Conservation (phyloP, 1,140 invertebrate genomes). For the Pissodes strobi region DNA sequence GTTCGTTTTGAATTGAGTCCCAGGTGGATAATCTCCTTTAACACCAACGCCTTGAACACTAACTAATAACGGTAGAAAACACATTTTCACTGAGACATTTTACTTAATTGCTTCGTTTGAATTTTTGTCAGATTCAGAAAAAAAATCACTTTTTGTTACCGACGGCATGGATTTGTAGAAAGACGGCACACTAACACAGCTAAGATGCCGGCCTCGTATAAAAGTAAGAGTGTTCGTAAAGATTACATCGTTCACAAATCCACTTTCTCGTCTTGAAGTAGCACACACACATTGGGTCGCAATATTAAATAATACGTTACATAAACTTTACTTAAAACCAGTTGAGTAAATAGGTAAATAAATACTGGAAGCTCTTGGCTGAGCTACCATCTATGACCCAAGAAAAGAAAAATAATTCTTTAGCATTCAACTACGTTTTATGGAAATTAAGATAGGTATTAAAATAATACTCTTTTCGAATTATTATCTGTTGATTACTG, state of each 20-base stretch:
- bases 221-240: constrained; percentile 39
- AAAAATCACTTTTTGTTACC: background rate
- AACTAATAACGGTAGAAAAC: constrained; percentile 10
- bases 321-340: constrained; percentile 17
- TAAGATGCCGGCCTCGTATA: background rate
- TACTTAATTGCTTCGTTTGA: background rate
- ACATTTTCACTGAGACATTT: constrained; percentile 4
- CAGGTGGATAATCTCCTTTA: constrained; percentile 40
- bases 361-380: background rate
- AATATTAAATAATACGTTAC: constrained; percentile 35
- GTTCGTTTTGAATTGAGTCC: constrained; percentile 21
- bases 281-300: constrained; percentile 25
- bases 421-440: background rate
- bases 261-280: constrained; percentile 36
- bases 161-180: constrained; percentile 6
- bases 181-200: constrained; percentile 2
- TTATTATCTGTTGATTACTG: background rate
- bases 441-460: background rate
- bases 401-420: background rate
- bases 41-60: constrained; percentile 33
- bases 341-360: too few relatives aligned
- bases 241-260: constrained; percentile 18
- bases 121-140: background rate
- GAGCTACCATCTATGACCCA: background rate
- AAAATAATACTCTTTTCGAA: background rate